Conservation (phyloP, 2,888 invertebrate species). For the Daptonema setosum region DNA sequence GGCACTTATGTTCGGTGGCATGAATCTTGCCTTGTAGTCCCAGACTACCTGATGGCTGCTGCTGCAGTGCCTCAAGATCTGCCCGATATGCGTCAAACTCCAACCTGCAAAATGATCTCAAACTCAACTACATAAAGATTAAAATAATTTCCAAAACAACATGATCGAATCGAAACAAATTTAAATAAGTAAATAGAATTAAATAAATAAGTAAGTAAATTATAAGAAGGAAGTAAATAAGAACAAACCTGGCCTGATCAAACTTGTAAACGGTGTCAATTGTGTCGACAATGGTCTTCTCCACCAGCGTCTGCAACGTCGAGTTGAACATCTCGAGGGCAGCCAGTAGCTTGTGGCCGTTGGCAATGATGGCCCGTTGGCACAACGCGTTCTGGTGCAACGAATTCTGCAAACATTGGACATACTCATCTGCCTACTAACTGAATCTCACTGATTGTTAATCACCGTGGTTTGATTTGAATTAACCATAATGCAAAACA, state of each 20-base stretch:
- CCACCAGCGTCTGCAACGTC: slow-evolving; percentile 77
- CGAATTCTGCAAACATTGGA: slow-evolving; percentile 39
- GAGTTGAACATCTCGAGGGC: slow-evolving; percentile 90
- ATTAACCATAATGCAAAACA: neutral
- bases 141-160: neutral
- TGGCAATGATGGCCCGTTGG: slow-evolving; percentile 69
- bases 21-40: slow-evolving; percentile 30
- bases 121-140: neutral
- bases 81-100: slow-evolving; percentile 93
- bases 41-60: slow-evolving; percentile 32
- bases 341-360: slow-evolving; percentile 62
- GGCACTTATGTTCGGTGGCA: slow-evolving; percentile 57
- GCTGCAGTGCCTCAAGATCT: slow-evolving; percentile 62
- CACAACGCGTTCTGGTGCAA: slow-evolving; percentile 87
- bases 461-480: neutral
- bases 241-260: slow-evolving; percentile 48
- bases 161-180: neutral
- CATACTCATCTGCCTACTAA: no score
- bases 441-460: no score
- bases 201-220: no score
- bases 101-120: slow-evolving; percentile 39
- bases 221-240: neutral
- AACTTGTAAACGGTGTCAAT: slow-evolving; percentile 52
- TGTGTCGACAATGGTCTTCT: slow-evolving; percentile 93
- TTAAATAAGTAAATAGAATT: neutral